Percentiles rank a stretch among this genome's conserved stretches.
These are phyloP conservation scores for Anticlea derivata DNA, from an alignment of 2,888 invertebrate species.

Conservation along the genomic window DNA sequence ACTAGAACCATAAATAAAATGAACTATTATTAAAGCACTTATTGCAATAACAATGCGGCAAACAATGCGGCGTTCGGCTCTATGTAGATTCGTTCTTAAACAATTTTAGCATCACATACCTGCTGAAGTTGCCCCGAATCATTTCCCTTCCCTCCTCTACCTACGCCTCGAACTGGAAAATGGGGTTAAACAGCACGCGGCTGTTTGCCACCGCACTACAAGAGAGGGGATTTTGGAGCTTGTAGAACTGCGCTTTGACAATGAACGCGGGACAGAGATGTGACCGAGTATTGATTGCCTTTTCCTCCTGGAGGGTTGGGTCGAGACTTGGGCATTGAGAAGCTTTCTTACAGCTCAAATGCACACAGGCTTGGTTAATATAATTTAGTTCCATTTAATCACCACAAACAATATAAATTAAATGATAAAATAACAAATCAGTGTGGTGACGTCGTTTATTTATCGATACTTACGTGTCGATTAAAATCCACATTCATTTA, in stretches of 20 bases:
- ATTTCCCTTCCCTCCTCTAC: slow-evolving; percentile 44
- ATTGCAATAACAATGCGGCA: no score
- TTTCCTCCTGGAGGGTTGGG: slow-evolving; percentile 44
- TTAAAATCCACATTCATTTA: no score
- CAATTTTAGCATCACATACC: slow-evolving; percentile 39
- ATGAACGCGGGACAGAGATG: slow-evolving; percentile 79
- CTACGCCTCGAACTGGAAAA: slow-evolving; percentile 77
- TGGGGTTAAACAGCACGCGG: slow-evolving; percentile 82
- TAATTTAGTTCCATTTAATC: neutral
- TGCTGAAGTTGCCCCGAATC: slow-evolving; percentile 68
- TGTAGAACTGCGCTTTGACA: slow-evolving; percentile 75
- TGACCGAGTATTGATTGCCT: slow-evolving; percentile 81
- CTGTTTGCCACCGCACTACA: slow-evolving; percentile 61
- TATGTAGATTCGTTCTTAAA: no score
- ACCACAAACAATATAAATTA: neutral
- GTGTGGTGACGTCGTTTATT: neutral
- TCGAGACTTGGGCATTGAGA: slow-evolving; percentile 40
- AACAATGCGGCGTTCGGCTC: no score
- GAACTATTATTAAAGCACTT: no score
- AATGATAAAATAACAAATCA: neutral
- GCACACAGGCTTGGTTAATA: neutral
- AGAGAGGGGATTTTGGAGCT: slow-evolving; percentile 78
- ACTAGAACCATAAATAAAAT: no score
- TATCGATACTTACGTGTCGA: no score
- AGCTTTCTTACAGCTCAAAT: slow-evolving; percentile 16